A percentile compares a stretch with the other conserved stretches of the same genome.
phyloP scores from a whole-genome alignment of 2,888 invertebrate species.

The Halictus ligatus region DNA sequence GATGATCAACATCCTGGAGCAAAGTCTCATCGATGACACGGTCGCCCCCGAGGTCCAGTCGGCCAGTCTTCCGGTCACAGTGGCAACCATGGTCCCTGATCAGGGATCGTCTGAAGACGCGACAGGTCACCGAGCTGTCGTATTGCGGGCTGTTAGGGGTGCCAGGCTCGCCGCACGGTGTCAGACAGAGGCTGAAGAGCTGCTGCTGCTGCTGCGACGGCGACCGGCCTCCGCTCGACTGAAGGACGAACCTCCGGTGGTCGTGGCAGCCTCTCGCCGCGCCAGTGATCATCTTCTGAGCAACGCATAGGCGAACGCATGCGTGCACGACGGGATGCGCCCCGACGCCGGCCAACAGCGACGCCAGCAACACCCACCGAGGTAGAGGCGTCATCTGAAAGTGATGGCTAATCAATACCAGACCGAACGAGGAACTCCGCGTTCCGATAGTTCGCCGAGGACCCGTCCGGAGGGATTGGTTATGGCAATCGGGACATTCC shows the following conservation, averaged over 20 bases:
- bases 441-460: constrained; percentile 56
- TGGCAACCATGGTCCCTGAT: constrained; percentile 16
- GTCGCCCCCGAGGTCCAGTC: background rate
- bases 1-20: background rate
- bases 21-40: background rate
- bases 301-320: constrained; percentile 63
- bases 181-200: constrained; percentile 57
- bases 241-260: constrained; percentile 50
- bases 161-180: constrained; percentile 43
- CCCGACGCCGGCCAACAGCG: constrained; percentile 68
- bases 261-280: constrained; percentile 48
- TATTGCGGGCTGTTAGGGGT: constrained; percentile 30
- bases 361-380: constrained; percentile 74
- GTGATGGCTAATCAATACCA: constrained; percentile 83
- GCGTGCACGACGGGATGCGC: constrained; percentile 59
- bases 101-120: constrained; percentile 23
- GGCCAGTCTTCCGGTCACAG: background rate
- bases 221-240: constrained; percentile 67
- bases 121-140: constrained; percentile 28
- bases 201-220: constrained; percentile 48
- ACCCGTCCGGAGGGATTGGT: constrained; percentile 50
- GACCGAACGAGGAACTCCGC: constrained; percentile 60
- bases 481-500: constrained; percentile 59
- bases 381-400: constrained; percentile 80
- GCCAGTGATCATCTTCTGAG: constrained; percentile 36